Conservation (phyloP, 2,888 invertebrate species). For the Aspidapion aeneum region DNA sequence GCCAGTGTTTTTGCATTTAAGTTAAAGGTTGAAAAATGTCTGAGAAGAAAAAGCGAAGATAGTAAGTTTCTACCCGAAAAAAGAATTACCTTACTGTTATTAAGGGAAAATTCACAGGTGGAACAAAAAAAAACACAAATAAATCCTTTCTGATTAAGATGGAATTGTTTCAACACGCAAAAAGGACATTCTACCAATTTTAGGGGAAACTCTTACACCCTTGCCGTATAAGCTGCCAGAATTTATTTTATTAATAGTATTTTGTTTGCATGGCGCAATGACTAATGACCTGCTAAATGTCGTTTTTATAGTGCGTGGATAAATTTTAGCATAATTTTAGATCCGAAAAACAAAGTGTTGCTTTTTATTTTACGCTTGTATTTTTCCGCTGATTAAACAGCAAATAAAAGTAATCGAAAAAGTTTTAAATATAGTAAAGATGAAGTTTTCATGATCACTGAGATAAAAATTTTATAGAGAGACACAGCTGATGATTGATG, state of each 20-base stretch:
- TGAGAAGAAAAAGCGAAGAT: no score
- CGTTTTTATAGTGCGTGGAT: not conserved
- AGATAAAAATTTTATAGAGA: no score
- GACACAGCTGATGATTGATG: not conserved
- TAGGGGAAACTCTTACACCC: not conserved
- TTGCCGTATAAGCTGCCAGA: not conserved
- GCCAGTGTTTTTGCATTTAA: no score
- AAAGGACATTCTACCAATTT: not conserved
- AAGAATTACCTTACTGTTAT: no score
- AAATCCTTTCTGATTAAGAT: not conserved
- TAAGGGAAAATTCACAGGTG: no score
- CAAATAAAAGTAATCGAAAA: no score
- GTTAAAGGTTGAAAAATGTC: no score
- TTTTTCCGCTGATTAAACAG: no score
- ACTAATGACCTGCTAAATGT: not conserved
- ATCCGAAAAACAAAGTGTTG: not conserved
- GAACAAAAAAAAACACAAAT: not conserved
- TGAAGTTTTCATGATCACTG: no score
- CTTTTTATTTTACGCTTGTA: no score
- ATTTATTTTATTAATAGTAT: not conserved
- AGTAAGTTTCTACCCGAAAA: no score
- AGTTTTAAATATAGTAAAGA: no score
- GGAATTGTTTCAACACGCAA: not conserved
- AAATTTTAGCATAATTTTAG: not conserved
- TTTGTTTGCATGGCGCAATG: not conserved